Base-by-base conservation (phyloP, 2,888 invertebrate species). In the Hypomecis punctinalis region DNA sequence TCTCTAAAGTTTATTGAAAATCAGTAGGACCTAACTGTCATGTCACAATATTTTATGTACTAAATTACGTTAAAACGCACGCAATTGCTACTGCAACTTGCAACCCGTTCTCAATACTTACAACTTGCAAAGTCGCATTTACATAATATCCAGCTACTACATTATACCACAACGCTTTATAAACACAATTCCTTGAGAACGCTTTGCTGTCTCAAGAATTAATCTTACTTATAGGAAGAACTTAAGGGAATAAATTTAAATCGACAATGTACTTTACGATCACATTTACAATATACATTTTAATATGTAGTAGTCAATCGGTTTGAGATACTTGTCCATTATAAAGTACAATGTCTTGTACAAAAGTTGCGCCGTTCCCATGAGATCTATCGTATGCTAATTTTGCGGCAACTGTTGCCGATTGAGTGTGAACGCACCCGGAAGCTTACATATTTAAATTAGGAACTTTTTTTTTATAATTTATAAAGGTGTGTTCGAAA, bases 351-450 rank as follows among this genome's bases (percentile, higher is more conserved):
- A 54, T 62, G 63, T 66, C 52, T 47, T 61, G 39, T 65, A 61
- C 66, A 68, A 77, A 70, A 73, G 60, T 69, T 66, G 65, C 35
- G 39, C 10, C 63, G 67, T 89, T 91, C 89, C 85, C 90, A 89
- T 85, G 89, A 75, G 77, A 72, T 70, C 68, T 74, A 74, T 69
- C 70, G 74, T 85, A 89, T 90, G 88, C 80, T 82, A 89, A 89
- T 85, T 49, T 47, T 68, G 69, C 69, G 70, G 70, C 70, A 66
- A 69, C 71, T 67, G 74, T 74, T 75, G 73, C 74, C 60, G 67
- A 65, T 58, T 68, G 74, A 72, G 72, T 75, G 77, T 80, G 79
- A 76, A 79, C 78, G 76, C 73, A 70, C 67, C 77, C 80, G 81
- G 83, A 81, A 81, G 81, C 79, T 74, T 73, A 79, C 76, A 79